phyloP scores from a whole-genome alignment of 2,797 vertebrate species.

The Cryptoblepharus egeriae region DNA sequence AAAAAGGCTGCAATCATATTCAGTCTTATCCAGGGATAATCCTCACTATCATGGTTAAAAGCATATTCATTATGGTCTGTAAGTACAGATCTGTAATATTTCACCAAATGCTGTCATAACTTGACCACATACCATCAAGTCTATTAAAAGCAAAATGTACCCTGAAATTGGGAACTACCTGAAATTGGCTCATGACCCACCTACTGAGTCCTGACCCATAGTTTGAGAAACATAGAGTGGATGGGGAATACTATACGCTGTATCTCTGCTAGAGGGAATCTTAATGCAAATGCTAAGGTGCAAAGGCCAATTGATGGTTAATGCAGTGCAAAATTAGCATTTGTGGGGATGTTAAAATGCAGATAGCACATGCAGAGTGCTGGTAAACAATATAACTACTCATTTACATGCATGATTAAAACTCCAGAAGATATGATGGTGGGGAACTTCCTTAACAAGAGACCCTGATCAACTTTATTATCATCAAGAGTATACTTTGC shows the following conservation, averaged over 20 bases:
- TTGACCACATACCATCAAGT: too few relatives aligned
- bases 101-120: too few relatives aligned
- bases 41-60: too few relatives aligned
- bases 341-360: neutral
- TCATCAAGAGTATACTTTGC: neutral
- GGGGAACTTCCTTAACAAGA: slow-evolving; percentile 17
- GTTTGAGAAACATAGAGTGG: neutral
- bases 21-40: too few relatives aligned
- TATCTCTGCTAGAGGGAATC: neutral
- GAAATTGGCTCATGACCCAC: too few relatives aligned
- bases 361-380: neutral
- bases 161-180: too few relatives aligned
- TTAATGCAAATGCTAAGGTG: neutral
- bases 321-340: slow-evolving; percentile 15
- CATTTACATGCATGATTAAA: slow-evolving; percentile 16
- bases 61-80: too few relatives aligned
- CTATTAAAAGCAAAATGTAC: too few relatives aligned
- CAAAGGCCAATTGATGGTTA: neutral
- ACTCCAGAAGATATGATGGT: slow-evolving; percentile 1
- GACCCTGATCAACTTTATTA: neutral
- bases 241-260: neutral
- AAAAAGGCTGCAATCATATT: too few relatives aligned
- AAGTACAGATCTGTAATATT: too few relatives aligned
- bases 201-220: too few relatives aligned
- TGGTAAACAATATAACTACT: neutral